Base-by-base conservation (phyloP, 2,888 invertebrate species). In the Hipparchia sbordonii region DNA sequence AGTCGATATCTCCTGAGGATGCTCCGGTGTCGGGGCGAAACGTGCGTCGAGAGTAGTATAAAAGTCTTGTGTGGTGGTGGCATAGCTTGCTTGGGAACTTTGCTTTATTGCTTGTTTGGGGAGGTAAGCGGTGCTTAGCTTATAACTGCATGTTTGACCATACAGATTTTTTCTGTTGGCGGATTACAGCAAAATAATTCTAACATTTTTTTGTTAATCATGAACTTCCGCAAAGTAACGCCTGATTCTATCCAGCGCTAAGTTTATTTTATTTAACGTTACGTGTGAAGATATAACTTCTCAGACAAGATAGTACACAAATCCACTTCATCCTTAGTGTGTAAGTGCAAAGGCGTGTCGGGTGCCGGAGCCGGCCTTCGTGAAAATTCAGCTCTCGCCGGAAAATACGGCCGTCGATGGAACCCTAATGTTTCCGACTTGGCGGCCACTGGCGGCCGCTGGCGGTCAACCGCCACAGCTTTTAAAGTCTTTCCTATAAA, bases 341-440 rank as follows among this genome's bases (percentile, higher is more conserved):
- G 88, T 92, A 91, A 93, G 92, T 92, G 92, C 92, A 92, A 92
- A 92, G 92, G 89, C 92, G 90, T 92, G 92, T 92, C 89, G 89
- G 82, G 80, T 78, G 85, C 82, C 87, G 85, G 82, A 77, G 83
- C 83, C 84, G 87, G 89, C 88, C 87, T 86, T 84, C 85, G 88
- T 87, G 90, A 89, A 91, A 91, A 90, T 89, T 89, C 87, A 84
- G 83, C 84, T 79, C 79, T 79, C 83, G 84, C 89, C 90, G 89
- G 90, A 89, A 91, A 92, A 90, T 92, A 91, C 91, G 88, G 90
- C 88, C 87, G 84, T 89, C 89, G 90, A 91, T 91, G 91, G 91
- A 89, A 88, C 91, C 91, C 87, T 92, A 92, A 92, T 92, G 92
- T 90, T 91, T 92, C 92, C 91, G 91, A 88, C 89, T 91, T 88